phyloP scores from a whole-genome alignment of 2,888 invertebrate genomes.

The Ophion slaviceki region DNA sequence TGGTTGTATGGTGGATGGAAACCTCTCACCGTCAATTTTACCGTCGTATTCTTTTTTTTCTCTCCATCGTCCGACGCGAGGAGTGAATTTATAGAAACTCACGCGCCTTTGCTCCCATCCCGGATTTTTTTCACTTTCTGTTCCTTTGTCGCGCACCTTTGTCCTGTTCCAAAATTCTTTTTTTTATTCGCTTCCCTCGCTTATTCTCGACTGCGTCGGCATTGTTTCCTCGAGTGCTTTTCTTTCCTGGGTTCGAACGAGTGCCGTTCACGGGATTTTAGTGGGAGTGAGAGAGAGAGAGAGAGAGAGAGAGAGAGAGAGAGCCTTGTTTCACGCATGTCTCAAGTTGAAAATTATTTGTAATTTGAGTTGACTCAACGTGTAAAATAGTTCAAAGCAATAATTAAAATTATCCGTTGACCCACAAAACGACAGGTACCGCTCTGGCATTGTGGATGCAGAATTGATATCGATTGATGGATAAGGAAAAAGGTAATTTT shows the following conservation, averaged over 20 bases:
- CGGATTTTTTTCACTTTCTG: background rate
- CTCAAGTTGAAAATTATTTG: constrained; percentile 21
- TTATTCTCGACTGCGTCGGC: constrained; percentile 3
- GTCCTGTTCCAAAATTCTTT: background rate
- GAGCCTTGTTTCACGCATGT: background rate
- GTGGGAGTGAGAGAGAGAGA: background rate
- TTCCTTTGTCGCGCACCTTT: constrained; percentile 5
- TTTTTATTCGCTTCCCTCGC: background rate
- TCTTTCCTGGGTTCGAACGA: background rate
- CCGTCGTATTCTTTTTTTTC: constrained; percentile 38
- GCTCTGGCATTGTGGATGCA: background rate
- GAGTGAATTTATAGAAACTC: constrained; percentile 54
- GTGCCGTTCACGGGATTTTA: constrained; percentile 8
- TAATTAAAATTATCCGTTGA: background rate
- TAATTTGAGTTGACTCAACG: constrained; percentile 32
- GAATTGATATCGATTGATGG: background rate
- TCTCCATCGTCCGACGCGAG: constrained; percentile 23
- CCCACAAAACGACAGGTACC: background rate
- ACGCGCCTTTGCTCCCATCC: background rate
- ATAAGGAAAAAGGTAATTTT: background rate
- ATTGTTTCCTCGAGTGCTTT: constrained; percentile 26
- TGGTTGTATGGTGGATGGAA: constrained; percentile 50
- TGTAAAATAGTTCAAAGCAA: background rate
- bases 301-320: no score
- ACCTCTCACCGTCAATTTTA: constrained; percentile 58